Percentiles rank a stretch among this genome's conserved stretches.
phyloP scores from a whole-genome alignment of 2,797 vertebrate genomes.

The Eulemur rubriventer region DNA sequence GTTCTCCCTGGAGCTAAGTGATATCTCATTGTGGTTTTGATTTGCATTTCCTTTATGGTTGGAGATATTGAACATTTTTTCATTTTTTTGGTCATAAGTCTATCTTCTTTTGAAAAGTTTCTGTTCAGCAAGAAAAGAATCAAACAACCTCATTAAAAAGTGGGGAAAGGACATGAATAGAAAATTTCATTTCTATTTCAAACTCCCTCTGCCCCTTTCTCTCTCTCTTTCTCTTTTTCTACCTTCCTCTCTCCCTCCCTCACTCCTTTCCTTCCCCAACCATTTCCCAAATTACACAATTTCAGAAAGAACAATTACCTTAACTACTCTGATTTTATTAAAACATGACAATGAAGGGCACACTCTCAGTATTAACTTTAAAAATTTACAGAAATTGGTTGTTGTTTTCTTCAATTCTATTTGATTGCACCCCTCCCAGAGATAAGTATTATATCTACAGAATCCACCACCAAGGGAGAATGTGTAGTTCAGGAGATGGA shows the following conservation, averaged over 20 bases:
- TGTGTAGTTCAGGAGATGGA: constrained; percentile 62
- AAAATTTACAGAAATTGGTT: background rate
- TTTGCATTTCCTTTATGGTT: too few relatives aligned
- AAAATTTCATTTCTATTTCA: background rate
- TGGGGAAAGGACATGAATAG: too few relatives aligned
- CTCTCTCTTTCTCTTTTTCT: background rate
- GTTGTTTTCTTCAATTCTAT: constrained; percentile 18
- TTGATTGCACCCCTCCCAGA: constrained; percentile 71
- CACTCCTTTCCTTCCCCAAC: background rate
- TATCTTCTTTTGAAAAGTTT: too few relatives aligned
- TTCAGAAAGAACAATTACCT: background rate
- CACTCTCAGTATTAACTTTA: constrained; percentile 7
- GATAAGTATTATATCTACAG: constrained; percentile 79
- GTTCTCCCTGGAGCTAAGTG: too few relatives aligned
- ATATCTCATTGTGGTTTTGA: too few relatives aligned
- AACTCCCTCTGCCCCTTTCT: background rate
- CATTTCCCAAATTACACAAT: background rate
- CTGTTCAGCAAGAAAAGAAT: too few relatives aligned
- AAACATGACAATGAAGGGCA: background rate
- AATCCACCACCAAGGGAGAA: constrained; percentile 78
- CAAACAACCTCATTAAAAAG: too few relatives aligned
- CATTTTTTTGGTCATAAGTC: too few relatives aligned
- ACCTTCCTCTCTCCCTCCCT: background rate
- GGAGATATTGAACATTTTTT: too few relatives aligned
- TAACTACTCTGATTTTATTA: background rate